A percentile compares a stretch with the other conserved stretches of the same genome.
Conservation (phyloP, 1,140 invertebrate genomes). For the Danaus plexippus region DNA sequence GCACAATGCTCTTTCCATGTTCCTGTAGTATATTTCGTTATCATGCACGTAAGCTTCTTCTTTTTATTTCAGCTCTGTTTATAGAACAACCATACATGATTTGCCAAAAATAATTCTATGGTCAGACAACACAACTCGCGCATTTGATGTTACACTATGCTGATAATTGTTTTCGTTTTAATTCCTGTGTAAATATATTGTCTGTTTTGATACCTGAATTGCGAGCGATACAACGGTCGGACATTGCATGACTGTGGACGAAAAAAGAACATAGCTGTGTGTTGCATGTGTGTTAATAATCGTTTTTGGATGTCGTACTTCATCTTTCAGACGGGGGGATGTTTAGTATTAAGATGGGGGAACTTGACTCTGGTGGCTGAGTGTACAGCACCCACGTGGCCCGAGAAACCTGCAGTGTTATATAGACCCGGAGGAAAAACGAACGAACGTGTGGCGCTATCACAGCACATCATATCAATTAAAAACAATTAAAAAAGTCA, state of each 20-base stretch:
- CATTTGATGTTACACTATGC: conserved; percentile 54
- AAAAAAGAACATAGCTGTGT: conserved; percentile 59
- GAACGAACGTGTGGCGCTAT: conserved; percentile 12
- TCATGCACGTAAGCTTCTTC: conserved; percentile 54
- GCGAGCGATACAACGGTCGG: conserved; percentile 28
- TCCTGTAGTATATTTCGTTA: conserved; percentile 53
- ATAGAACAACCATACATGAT: conserved; percentile 35
- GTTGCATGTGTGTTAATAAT: conserved; percentile 69
- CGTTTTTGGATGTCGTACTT: conserved; percentile 65
- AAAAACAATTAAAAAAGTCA: conserved; percentile 3
- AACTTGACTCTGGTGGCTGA: conserved; percentile 66
- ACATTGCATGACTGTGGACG: conserved; percentile 64
- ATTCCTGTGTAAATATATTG: conserved; percentile 2
- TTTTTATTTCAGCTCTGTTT: conserved; percentile 39
- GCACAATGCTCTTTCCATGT: conserved; percentile 48
- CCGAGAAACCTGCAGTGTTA: conserved; percentile 52
- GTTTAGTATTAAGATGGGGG: conserved; percentile 62
- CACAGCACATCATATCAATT: conserved; percentile 4
- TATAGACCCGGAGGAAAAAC: conserved; percentile 45
- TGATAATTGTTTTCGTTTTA: conserved; percentile 15
- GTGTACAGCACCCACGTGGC: conserved; percentile 42
- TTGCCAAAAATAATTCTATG: conserved; percentile 42
- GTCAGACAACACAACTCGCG: conserved; percentile 50
- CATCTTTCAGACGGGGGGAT: conserved; percentile 60
- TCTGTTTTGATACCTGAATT: conserved; percentile 5